Percentiles rank a stretch among this genome's conserved stretches.
These are phyloP conservation scores for Ceratina calcarata DNA, from an alignment of 1,140 invertebrate genomes.

Conservation along the genomic window DNA sequence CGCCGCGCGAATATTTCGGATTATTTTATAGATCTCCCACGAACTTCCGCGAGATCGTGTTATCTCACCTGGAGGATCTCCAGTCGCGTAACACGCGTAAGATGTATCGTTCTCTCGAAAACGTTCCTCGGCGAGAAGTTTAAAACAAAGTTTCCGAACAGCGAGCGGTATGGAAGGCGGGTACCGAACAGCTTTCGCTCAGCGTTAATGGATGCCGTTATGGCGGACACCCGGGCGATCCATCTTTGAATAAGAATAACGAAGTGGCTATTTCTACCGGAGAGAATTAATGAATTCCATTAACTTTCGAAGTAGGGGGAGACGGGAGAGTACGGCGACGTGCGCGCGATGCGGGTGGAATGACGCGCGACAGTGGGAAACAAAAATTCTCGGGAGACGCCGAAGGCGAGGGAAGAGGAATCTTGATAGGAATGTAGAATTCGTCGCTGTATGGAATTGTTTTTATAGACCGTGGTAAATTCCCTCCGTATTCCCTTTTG, in stretches of 20 bases:
- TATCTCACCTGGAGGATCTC: too few species aligned
- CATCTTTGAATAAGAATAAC: conserved; percentile 41
- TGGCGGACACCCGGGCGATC: conserved; percentile 17
- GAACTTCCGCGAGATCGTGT: too few species aligned
- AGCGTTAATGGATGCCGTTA: conserved; percentile 18
- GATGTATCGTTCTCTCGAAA: background rate
- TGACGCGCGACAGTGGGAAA: background rate
- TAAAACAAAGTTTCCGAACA: background rate
- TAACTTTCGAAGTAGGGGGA: background rate
- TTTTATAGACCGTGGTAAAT: too few species aligned
- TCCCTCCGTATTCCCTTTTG: too few species aligned
- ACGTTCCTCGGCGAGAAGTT: background rate
- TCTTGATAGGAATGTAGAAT: too few species aligned
- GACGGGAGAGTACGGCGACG: background rate
- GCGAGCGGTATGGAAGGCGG: background rate
- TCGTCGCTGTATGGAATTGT: too few species aligned
- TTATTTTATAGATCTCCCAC: too few species aligned
- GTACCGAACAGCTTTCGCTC: background rate
- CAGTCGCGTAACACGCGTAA: background rate
- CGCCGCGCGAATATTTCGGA: too few species aligned
- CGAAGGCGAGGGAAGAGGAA: too few species aligned
- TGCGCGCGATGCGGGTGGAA: background rate
- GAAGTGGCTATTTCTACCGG: conserved; percentile 13
- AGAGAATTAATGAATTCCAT: conserved; percentile 30
- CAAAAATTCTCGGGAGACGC: background rate